phyloP scores from a whole-genome alignment of 2,888 invertebrate genomes.

The Anarsia innoxiella region DNA sequence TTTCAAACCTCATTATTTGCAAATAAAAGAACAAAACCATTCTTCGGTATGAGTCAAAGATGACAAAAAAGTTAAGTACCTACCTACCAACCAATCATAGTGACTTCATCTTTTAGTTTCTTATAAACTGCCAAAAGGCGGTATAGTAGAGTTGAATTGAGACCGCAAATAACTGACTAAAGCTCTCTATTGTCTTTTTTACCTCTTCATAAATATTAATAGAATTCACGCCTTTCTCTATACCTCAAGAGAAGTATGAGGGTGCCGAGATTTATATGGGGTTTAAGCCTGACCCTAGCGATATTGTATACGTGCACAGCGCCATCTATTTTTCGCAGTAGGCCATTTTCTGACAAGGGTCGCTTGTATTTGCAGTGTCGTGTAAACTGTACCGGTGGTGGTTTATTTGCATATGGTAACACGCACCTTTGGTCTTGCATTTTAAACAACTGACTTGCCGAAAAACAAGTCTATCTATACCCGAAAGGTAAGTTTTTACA shows the following conservation, averaged over 20 bases:
- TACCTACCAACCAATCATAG: no score
- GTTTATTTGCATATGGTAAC: slow-evolving; percentile 5
- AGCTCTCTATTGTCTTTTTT: slow-evolving; percentile 30
- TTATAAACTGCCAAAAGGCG: no score
- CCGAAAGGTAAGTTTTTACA: no score
- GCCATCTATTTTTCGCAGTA: slow-evolving; percentile 42
- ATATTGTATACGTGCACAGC: slow-evolving; percentile 38
- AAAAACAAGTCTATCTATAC: background rate
- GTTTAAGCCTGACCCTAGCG: slow-evolving; percentile 36
- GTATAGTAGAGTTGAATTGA: background rate
- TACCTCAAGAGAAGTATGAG: slow-evolving; percentile 42
- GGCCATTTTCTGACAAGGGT: slow-evolving; percentile 60
- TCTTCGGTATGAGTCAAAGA: no score
- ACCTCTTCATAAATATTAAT: slow-evolving; percentile 50
- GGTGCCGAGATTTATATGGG: slow-evolving; percentile 51
- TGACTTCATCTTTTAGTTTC: no score
- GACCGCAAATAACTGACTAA: slow-evolving; percentile 21
- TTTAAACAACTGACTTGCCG: background rate
- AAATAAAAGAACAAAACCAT: no score
- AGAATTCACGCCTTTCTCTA: slow-evolving; percentile 33
- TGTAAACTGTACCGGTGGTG: slow-evolving; percentile 3
- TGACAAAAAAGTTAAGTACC: no score
- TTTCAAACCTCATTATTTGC: no score
- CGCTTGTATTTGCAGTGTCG: slow-evolving; percentile 33
- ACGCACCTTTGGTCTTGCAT: slow-evolving; percentile 1